Conservation (phyloP, 23 tunicate genomes). For the Clavelina lepadiformis region DNA sequence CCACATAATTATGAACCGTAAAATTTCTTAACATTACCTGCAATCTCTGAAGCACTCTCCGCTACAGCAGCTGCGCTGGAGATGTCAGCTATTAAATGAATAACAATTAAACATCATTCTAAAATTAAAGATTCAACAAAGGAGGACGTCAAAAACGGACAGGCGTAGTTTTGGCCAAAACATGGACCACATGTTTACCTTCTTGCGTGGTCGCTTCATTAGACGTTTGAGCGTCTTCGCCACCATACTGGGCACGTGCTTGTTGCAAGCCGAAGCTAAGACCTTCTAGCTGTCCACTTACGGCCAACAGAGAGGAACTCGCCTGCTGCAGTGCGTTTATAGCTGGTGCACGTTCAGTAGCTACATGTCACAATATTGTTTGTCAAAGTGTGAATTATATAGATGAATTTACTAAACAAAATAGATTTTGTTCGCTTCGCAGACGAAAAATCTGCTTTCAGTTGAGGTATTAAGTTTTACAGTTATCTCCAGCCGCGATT, state of each 20-base stretch:
- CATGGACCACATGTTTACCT: background rate
- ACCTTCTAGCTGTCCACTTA: slow-evolving; percentile 72
- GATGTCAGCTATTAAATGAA: too few species aligned
- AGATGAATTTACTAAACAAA: too few species aligned
- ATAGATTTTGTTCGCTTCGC: too few species aligned
- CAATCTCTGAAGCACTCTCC: too few species aligned
- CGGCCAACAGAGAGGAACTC: slow-evolving; percentile 77
- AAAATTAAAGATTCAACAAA: too few species aligned
- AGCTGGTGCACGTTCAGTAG: slow-evolving; percentile 41
- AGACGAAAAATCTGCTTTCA: too few species aligned
- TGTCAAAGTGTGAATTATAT: too few species aligned
- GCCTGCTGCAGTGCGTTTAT: slow-evolving; percentile 91
- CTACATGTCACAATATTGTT: slow-evolving; percentile 8
- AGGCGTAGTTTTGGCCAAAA: background rate
- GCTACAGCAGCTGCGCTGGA: too few species aligned
- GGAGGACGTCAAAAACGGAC: too few species aligned
- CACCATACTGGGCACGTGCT: slow-evolving; percentile 4
- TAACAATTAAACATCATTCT: too few species aligned
- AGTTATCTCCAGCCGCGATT: slow-evolving; percentile 60
- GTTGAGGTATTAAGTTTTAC: slow-evolving; percentile 58
- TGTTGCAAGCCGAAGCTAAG: slow-evolving; percentile 55
- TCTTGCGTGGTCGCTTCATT: slow-evolving; percentile 15
- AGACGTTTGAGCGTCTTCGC: slow-evolving; percentile 8
- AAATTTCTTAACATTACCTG: too few species aligned
- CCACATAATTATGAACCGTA: too few species aligned